Percentiles rank a stretch among this genome's conserved stretches.
Conservation (phyloP, 2,888 invertebrate genomes). For the Drosophila diplacantha region DNA sequence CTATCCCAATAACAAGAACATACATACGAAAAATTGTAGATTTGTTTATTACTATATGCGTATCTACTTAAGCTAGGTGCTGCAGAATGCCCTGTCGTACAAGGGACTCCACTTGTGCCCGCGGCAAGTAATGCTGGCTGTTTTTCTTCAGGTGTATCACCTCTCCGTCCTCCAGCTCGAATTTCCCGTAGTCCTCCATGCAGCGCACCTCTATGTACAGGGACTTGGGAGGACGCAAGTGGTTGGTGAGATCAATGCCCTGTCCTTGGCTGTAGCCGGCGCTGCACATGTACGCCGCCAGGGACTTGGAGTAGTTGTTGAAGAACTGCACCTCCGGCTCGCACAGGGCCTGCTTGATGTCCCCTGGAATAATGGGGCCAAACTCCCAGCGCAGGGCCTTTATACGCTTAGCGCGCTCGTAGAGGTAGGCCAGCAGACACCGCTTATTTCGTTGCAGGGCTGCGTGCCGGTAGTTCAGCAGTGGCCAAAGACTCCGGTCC, state of each 20-base stretch:
- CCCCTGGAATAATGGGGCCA: slow-evolving; percentile 92
- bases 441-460: slow-evolving; percentile 93
- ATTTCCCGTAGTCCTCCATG: slow-evolving; percentile 92
- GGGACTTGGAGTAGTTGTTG: slow-evolving; percentile 88
- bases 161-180: slow-evolving; percentile 96
- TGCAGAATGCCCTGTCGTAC: slow-evolving; percentile 93
- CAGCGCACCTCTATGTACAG: slow-evolving; percentile 95
- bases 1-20: neutral
- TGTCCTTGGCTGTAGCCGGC: slow-evolving; percentile 88
- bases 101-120: slow-evolving; percentile 92
- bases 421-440: slow-evolving; percentile 90
- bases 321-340: slow-evolving; percentile 93
- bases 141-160: slow-evolving; percentile 92
- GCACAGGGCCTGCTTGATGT: slow-evolving; percentile 88
- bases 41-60: neutral
- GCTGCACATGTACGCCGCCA: slow-evolving; percentile 93
- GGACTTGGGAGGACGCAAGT: slow-evolving; percentile 93
- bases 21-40: neutral
- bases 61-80: slow-evolving; percentile 48
- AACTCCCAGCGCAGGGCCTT: slow-evolving; percentile 96
- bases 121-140: slow-evolving; percentile 92
- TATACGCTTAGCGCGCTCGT: slow-evolving; percentile 88
- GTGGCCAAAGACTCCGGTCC: slow-evolving; percentile 83
- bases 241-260: slow-evolving; percentile 90
- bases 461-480: slow-evolving; percentile 90